Conservation (phyloP, 2,797 vertebrate species). For the Neosilurus mollespiculum region DNA sequence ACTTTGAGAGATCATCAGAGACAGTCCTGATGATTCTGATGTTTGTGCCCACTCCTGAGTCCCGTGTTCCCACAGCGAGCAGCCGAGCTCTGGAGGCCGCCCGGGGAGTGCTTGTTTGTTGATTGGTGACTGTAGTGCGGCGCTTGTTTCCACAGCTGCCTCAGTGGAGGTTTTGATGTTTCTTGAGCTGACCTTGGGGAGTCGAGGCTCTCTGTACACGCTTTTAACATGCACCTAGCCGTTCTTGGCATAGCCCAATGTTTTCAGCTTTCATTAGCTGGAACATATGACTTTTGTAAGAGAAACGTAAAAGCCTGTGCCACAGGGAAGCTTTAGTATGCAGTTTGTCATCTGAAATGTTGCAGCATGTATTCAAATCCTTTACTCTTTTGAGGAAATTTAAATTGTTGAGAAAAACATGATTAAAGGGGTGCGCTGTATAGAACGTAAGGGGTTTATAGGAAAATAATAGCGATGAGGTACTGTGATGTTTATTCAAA, state of each 20-base stretch:
- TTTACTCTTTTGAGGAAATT: slow-evolving; percentile 41
- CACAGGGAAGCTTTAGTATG: slow-evolving; percentile 36
- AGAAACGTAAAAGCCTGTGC: slow-evolving; percentile 19
- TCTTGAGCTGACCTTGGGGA: slow-evolving; percentile 55
- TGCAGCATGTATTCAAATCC: slow-evolving; percentile 38
- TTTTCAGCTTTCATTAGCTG: slow-evolving; percentile 2
- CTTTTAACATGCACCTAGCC: slow-evolving; percentile 34
- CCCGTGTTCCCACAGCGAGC: slow-evolving; percentile 42
- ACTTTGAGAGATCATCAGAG: slow-evolving; percentile 27
- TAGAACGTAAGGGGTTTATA: neutral
- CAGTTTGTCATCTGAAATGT: slow-evolving; percentile 40
- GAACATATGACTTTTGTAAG: slow-evolving; percentile 21
- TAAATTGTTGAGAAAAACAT: slow-evolving; percentile 19
- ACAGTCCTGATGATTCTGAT: slow-evolving; percentile 39
- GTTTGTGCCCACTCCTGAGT: slow-evolving; percentile 26
- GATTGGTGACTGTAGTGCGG: slow-evolving; percentile 47
- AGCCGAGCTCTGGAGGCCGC: slow-evolving; percentile 30
- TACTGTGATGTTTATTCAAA: neutral
- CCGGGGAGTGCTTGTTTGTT: slow-evolving; percentile 55
- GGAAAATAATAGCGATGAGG: no score
- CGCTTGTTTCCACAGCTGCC: slow-evolving; percentile 62
- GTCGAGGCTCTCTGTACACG: slow-evolving; percentile 29
- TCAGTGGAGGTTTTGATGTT: slow-evolving; percentile 50
- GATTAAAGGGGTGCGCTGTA: neutral
- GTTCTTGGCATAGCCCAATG: neutral